Base-by-base conservation (phyloP, 2,113 vertebrate species). In the Leptobrachium leishanense region DNA sequence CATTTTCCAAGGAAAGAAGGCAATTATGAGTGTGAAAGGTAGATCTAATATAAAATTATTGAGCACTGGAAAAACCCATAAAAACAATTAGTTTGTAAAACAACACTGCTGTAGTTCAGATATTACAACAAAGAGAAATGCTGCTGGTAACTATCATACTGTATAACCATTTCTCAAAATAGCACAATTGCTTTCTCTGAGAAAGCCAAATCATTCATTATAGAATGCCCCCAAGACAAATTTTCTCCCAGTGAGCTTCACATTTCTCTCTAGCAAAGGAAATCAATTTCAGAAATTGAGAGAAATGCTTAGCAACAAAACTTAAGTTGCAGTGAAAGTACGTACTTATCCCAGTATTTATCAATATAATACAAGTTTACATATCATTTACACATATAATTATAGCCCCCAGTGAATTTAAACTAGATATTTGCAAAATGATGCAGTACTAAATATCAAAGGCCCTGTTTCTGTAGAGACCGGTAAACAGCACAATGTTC, bases 121-220 rank as follows among this genome's bases (percentile, higher is more conserved):
- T 86, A 87, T 86, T 81, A 76, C 80, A 85, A 85, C 79, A 82
- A 88, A 88, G 84, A 66, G 66, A 87, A 75, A 66, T 68, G 71
- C 77, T 86, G 82, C 84, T 91, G 84, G 85, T 89, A 86, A 86
- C 72, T 76, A 82, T 83, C 63, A 82, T 82, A 75, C 71, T 88
- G 40, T 83, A 84, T 84, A 85, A 84, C 82, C 82, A 85, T 85
- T 87, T 88, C 89, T 90, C 75, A 88, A 88, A 91, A 90, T 84
- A 90, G 82, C 75, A 81, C 79, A 86, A 81, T 70, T 78, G 81
- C 79, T 87, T 84, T 76, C 81, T 87, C 78, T 84, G 77, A 85
- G 84, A 78, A 84, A 86, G 82, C 82, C 78, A 85, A 89, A 81
- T 84, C 79, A 88, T 90, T 90, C 85, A 85, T 88, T 90, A 87